Conservation (phyloP, 92 coral and sea anemone genomes). For the Epizoanthus illoricatus region DNA sequence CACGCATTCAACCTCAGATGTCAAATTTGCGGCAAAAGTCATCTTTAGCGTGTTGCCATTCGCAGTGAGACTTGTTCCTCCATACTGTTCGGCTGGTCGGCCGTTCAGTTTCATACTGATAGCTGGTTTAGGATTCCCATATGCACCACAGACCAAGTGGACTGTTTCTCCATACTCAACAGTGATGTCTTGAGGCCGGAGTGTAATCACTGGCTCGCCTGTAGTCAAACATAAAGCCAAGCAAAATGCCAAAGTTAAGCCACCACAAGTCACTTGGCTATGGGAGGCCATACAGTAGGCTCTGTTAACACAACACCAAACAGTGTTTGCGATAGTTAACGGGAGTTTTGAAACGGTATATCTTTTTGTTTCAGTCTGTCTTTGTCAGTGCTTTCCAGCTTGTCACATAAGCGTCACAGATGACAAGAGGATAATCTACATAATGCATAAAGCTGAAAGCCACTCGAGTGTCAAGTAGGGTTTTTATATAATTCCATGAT, state of each 20-base stretch:
- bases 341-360: too few species aligned
- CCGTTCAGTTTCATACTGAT: constrained; percentile 21
- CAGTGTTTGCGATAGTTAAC: too few species aligned
- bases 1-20: constrained; percentile 24
- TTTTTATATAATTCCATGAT: too few species aligned
- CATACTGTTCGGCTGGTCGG: background rate
- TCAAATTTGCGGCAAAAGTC: constrained; percentile 10
- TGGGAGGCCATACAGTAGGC: constrained; percentile 1
- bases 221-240: constrained; percentile 5
- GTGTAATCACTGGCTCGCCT: background rate
- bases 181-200: background rate
- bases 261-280: background rate
- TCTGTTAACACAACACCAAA: background rate
- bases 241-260: background rate
- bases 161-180: constrained; percentile 23
- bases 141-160: constrained; percentile 3
- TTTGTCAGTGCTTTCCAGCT: too few species aligned
- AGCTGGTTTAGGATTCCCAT: constrained; percentile 22
- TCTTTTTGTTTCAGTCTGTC: too few species aligned
- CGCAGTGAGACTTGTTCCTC: background rate
- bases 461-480: too few species aligned
- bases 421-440: too few species aligned
- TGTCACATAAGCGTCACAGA: too few species aligned
- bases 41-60: background rate
- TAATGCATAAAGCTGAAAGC: too few species aligned